phyloP scores from a whole-genome alignment of 2,113 vertebrate species.

The Neolamprologus sp. region DNA sequence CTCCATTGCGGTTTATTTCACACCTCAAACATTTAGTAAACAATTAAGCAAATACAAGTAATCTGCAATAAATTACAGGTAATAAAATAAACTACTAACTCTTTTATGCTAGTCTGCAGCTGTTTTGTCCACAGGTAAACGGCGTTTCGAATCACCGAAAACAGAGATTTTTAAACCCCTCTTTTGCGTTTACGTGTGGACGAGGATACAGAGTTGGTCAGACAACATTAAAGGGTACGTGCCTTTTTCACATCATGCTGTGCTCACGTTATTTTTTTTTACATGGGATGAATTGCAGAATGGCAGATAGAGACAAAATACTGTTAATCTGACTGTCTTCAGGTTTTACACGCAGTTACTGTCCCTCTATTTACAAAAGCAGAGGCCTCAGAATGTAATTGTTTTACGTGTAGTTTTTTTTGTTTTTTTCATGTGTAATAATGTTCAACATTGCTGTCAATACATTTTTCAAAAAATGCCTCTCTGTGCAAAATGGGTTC shows the following conservation, averaged over 20 bases:
- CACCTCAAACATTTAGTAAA: neutral
- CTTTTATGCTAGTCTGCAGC: neutral
- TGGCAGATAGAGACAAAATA: neutral
- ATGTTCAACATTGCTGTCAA: accelerated
- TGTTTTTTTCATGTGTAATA: neutral
- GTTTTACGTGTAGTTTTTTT: neutral
- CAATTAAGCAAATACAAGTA: neutral
- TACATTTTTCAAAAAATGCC: too few species aligned
- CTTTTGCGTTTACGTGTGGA: accelerated
- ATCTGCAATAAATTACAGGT: neutral
- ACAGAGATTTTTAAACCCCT: accelerated
- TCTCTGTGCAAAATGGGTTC: too few species aligned
- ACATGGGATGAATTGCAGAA: neutral
- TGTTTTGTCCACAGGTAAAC: accelerated
- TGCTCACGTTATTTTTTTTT: accelerated
- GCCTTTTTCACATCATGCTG: accelerated
- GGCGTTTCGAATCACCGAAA: accelerated
- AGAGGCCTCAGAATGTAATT: accelerated
- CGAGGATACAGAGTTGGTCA: neutral
- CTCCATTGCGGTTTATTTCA: neutral
- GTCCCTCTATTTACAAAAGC: neutral
- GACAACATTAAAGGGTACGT: neutral
- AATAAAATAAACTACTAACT: neutral
- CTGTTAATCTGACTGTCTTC: neutral
- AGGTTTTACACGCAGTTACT: accelerated